Conservation (phyloP, 2,113 vertebrate genomes). For the Solenodon paradoxus region DNA sequence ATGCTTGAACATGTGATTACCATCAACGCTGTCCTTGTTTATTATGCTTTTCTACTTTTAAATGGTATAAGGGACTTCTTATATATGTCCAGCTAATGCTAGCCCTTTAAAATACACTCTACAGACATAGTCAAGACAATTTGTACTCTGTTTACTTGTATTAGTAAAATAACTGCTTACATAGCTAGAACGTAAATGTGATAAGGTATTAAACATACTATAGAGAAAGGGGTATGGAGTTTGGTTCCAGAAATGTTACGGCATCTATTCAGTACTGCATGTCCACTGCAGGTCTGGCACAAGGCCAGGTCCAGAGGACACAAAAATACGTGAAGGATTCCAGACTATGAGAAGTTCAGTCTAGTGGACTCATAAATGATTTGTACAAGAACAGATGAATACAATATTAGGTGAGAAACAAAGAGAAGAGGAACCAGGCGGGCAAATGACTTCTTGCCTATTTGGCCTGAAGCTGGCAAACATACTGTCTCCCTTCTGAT, state of each 20-base stretch:
- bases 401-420: background rate
- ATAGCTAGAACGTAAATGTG: slow-evolving; percentile 5
- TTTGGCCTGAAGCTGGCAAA: background rate
- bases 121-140: background rate
- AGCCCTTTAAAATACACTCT: background rate
- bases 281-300: background rate
- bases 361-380: background rate
- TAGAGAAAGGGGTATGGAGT: background rate
- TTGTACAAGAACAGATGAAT: background rate
- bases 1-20: background rate
- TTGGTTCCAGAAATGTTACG: background rate
- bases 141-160: slow-evolving; percentile 13
- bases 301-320: background rate
- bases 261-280: background rate
- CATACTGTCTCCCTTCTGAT: background rate
- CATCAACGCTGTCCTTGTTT: background rate
- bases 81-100: background rate
- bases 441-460: background rate
- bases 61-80: background rate
- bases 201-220: background rate
- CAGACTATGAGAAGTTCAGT: background rate
- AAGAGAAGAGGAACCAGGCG: background rate
- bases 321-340: background rate
- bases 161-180: slow-evolving; percentile 6
- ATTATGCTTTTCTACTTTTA: background rate